These are phyloP conservation scores for Corythornis madagascariensis DNA, from an alignment of 2,113 vertebrate species.

Conservation along the genomic window DNA sequence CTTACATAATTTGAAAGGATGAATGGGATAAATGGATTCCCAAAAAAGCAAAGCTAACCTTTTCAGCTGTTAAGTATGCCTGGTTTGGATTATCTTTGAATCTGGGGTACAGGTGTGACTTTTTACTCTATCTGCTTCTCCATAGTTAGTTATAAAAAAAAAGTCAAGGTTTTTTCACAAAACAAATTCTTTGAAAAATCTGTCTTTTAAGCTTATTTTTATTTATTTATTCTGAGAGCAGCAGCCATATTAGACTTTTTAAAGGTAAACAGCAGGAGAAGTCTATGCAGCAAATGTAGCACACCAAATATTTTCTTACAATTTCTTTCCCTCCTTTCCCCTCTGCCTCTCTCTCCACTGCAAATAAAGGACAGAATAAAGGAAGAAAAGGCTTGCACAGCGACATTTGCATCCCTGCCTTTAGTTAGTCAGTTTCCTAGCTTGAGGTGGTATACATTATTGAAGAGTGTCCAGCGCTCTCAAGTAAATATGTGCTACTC, in stretches of 20 bases:
- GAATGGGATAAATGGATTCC: background rate
- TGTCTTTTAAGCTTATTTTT: background rate
- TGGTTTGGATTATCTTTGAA: background rate
- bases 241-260: background rate
- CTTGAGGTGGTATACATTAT: constrained; percentile 48
- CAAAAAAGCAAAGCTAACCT: background rate
- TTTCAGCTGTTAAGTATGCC: background rate
- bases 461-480: constrained; percentile 19
- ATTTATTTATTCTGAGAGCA: constrained; percentile 8
- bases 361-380: background rate
- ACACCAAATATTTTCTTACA: background rate
- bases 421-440: constrained; percentile 13
- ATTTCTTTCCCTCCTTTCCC: background rate
- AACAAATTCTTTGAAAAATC: background rate
- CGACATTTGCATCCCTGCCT: background rate
- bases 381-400: constrained; percentile 9
- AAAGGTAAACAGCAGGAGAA: background rate
- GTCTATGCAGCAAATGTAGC: background rate
- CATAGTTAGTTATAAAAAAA: background rate
- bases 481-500: constrained; percentile 15
- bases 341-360: background rate
- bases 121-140: background rate
- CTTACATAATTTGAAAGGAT: background rate
- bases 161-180: background rate
- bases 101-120: background rate